Conservation (phyloP, 1,140 invertebrate species). For the Drosophila fuyamai region DNA sequence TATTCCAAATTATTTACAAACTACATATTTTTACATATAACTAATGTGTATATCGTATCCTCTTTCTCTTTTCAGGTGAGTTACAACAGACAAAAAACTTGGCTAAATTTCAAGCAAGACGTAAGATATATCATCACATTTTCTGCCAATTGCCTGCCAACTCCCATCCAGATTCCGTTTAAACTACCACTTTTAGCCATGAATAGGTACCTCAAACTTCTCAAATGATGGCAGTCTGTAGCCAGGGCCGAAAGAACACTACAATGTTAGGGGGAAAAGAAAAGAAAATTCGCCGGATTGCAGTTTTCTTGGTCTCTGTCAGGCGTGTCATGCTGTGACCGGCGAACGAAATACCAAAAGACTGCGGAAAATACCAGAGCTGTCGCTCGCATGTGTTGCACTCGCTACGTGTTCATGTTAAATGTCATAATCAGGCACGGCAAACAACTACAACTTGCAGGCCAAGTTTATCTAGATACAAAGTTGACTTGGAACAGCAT, state of each 20-base stretch:
- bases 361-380: slow-evolving; percentile 51
- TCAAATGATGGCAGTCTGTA: slow-evolving; percentile 52
- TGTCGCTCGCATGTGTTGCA: slow-evolving; percentile 71
- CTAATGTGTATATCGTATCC: background rate
- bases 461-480: slow-evolving; percentile 53
- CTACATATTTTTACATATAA: background rate
- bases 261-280: slow-evolving; percentile 16
- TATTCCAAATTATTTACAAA: too few relatives aligned
- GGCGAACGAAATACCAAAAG: slow-evolving; percentile 26
- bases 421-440: slow-evolving; percentile 77
- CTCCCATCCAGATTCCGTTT: slow-evolving; percentile 52
- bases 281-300: slow-evolving; percentile 35
- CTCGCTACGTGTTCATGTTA: slow-evolving; percentile 78
- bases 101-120: slow-evolving; percentile 27
- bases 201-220: slow-evolving; percentile 26
- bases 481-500: slow-evolving; percentile 69
- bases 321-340: slow-evolving; percentile 46
- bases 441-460: slow-evolving; percentile 23
- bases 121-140: slow-evolving; percentile 31
- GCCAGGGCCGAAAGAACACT: slow-evolving; percentile 50
- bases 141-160: slow-evolving; percentile 49
- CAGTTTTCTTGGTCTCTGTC: slow-evolving; percentile 51
- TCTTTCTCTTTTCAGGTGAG: slow-evolving; percentile 58
- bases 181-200: slow-evolving; percentile 57
- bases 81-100: slow-evolving; percentile 12